phyloP scores from a whole-genome alignment of 2,888 invertebrate species.

The Allygus modestus region DNA sequence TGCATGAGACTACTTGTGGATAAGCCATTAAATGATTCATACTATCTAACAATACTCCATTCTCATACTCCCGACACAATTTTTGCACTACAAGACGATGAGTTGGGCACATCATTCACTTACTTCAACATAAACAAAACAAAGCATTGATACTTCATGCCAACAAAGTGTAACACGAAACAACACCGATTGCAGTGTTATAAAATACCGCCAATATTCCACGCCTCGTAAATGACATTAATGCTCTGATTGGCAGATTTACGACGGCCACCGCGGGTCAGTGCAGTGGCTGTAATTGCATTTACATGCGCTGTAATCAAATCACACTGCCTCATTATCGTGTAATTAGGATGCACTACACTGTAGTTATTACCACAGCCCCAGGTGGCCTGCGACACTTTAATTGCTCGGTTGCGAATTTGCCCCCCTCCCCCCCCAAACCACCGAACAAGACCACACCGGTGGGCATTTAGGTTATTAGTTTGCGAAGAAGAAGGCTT shows the following conservation, averaged over 20 bases:
- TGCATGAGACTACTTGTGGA: too few relatives aligned
- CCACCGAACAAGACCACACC: neutral
- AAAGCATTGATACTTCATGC: too few relatives aligned
- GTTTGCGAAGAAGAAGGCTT: neutral
- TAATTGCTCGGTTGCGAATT: slow-evolving; percentile 25
- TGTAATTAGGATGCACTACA: slow-evolving; percentile 13
- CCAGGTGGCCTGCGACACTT: slow-evolving; percentile 27
- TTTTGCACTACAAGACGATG: too few relatives aligned
- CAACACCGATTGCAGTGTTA: too few relatives aligned
- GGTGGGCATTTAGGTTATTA: slow-evolving; percentile 12
- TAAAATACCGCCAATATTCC: neutral
- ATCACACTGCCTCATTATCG: neutral
- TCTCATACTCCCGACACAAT: too few relatives aligned
- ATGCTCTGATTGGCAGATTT: neutral
- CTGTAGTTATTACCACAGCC: neutral
- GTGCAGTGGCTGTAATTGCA: neutral
- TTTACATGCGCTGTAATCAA: neutral
- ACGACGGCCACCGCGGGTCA: neutral
- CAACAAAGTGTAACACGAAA: too few relatives aligned
- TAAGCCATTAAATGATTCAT: too few relatives aligned
- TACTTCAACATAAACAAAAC: too few relatives aligned
- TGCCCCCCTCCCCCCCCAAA: neutral
- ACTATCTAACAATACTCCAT: too few relatives aligned
- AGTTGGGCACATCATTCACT: too few relatives aligned
- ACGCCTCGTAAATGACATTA: neutral